Percentiles rank a stretch among this genome's conserved stretches.
These are phyloP conservation scores for Monoplex corrugatus DNA, from an alignment of 2,888 invertebrate species.

Conservation along the genomic window DNA sequence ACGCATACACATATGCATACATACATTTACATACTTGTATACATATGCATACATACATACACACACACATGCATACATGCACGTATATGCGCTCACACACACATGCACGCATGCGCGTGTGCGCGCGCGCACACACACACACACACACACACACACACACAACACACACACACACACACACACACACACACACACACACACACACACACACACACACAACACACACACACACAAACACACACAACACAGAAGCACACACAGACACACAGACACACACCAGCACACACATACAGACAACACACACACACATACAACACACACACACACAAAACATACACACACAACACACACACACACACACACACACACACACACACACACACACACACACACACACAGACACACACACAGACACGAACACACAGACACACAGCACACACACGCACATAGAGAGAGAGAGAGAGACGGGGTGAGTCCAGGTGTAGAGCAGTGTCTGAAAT, in stretches of 20 bases:
- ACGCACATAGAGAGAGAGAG: too few species aligned
- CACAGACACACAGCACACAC: too few species aligned
- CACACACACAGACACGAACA: too few species aligned
- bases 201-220: not conserved
- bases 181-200: not conserved
- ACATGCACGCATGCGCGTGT: not conserved
- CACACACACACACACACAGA: too few species aligned
- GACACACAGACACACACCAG: not conserved
- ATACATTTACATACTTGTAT: not conserved
- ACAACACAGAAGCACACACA: not conserved
- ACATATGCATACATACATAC: not conserved
- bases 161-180: slow-evolving; percentile 11
- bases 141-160: slow-evolving; percentile 11
- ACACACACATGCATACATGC: not conserved
- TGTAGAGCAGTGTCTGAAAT: too few species aligned
- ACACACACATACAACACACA: too few species aligned
- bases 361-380: too few species aligned
- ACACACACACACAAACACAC: not conserved
- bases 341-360: too few species aligned
- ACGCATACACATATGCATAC: not conserved
- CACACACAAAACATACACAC: too few species aligned
- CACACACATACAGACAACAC: not conserved
- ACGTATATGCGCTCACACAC: not conserved
- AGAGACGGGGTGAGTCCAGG: too few species aligned
- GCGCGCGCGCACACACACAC: not conserved